Percentiles rank a stretch among this genome's conserved stretches.
Evolutionary conservation across 2,797 vertebrate genomes (phyloP).

Genomic region (Naso thynnoides): DNA sequence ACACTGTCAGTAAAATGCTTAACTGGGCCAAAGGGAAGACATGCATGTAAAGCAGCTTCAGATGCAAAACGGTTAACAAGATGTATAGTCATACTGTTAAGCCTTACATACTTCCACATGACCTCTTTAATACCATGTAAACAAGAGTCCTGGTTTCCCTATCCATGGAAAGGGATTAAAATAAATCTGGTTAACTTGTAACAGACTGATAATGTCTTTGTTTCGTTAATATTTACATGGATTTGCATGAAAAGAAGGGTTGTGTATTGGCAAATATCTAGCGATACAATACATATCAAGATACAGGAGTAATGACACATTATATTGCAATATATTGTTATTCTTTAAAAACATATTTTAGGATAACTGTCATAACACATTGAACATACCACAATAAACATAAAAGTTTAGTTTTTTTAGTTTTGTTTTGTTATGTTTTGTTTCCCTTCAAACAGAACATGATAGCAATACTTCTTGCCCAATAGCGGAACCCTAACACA

Average conservation of each 20-base stretch:
- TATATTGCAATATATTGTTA: no score
- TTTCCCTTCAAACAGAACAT: no score
- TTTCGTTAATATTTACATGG: not conserved
- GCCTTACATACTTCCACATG: slow-evolving; percentile 5
- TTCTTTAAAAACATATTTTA: no score
- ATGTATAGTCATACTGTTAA: not conserved
- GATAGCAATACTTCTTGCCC: no score
- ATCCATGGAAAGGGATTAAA: not conserved
- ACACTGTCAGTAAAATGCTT: slow-evolving; percentile 35
- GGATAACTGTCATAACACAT: no score
- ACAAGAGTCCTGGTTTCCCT: slow-evolving; percentile 3
- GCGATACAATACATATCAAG: no score
- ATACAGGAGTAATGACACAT: no score
- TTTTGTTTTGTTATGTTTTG: no score
- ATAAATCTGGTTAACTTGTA: slow-evolving; percentile 1
- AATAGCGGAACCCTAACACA: no score
- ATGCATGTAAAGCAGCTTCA: slow-evolving; percentile 19
- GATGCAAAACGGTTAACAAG: slow-evolving; percentile 19
- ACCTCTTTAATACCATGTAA: not conserved
- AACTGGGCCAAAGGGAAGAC: slow-evolving; percentile 47
- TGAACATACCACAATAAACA: no score
- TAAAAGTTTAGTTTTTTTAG: no score
- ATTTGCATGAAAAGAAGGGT: not conserved
- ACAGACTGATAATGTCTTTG: slow-evolving; percentile 3
- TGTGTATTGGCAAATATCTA: no score